A percentile compares a stretch with the other conserved stretches of the same genome.
phyloP scores from a whole-genome alignment of 1,140 invertebrate genomes.

The Zaprionus kolodkinae region DNA sequence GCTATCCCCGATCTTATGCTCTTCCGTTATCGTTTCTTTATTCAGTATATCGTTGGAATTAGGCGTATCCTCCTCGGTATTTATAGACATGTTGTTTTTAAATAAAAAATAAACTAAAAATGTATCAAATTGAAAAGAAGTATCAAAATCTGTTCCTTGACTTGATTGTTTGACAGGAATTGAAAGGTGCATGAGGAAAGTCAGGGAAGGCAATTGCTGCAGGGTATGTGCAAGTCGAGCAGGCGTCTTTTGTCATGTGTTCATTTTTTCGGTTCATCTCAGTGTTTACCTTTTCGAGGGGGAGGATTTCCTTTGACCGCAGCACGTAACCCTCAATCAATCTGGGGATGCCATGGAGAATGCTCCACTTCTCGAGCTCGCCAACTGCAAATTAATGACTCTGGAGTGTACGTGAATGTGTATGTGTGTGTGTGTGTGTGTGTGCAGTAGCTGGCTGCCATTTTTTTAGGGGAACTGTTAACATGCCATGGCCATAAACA shows the following conservation, averaged over 20 bases:
- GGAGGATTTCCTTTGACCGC: background rate
- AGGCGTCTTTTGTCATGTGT: conserved; percentile 12
- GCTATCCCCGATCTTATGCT: conserved; percentile 19
- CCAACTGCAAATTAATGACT: conserved; percentile 64
- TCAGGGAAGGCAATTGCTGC: background rate
- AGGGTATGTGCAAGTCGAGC: background rate
- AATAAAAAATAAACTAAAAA: background rate
- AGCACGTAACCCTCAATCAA: conserved; percentile 31
- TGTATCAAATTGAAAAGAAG: background rate
- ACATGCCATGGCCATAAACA: conserved; percentile 80
- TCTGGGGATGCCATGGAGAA: background rate
- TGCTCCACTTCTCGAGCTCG: conserved; percentile 14
- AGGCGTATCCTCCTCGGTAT: background rate
- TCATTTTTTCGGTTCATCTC: conserved; percentile 17
- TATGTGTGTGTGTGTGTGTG: background rate
- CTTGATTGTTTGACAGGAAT: background rate
- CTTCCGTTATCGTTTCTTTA: background rate
- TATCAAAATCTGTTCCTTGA: background rate
- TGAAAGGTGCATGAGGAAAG: background rate
- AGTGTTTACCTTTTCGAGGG: background rate
- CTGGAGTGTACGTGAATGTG: conserved; percentile 33
- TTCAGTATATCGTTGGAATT: background rate
- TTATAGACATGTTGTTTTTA: background rate
- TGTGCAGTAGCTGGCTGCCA: conserved; percentile 18
- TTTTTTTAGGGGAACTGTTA: conserved; percentile 55